Base-by-base conservation (phyloP, 2,888 invertebrate genomes). In the Hirtodrosophila trivittata region DNA sequence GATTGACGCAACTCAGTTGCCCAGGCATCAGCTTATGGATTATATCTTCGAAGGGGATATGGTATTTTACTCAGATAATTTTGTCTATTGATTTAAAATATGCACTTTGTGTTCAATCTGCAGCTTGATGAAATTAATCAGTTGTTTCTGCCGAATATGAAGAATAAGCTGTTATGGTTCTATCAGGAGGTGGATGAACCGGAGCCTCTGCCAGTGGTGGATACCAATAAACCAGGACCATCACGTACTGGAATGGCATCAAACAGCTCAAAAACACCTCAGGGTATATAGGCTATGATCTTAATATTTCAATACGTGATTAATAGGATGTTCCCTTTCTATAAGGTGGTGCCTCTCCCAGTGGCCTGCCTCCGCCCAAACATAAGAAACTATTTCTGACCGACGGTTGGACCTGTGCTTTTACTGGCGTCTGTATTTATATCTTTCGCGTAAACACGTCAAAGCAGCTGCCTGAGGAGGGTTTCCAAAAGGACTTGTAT, bases 41-140 rank as follows among this genome's bases (percentile, higher is more conserved):
- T 95, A 96, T 88, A 96, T 97, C 38, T 96, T 97, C 91, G 96
- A 96, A 90, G 96, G 96, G 69, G 95, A 97, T 86, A 96, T 97
- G 96, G 95, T 95, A 90, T 87, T 83, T 50, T 14, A 4, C 7
- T 21, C 5, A 33, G 9, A 12, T 13, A 12, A 33, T 33, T 5
- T 13, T 13, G 14, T 30, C 7, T 4, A 5, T 10, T 21, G 18
- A 21, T 5, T 5, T 21, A 21, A 21, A 21, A 21, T 21, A 21
- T 25, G 18, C 9, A 37, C 6, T 39, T 5, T 14, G 4, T 38
- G 37, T n/a, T 3, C 85, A 21, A 21, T 21, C 18, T 5, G 2
- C 5, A 95, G 95, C 91, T 97, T 86, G 97, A 97, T 89, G 96
- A 96, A 89, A 96, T 97, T 86, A 96, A 96, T 90, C 95, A 96